phyloP scores from a whole-genome alignment of 2,888 invertebrate species.

The Limnephilus rhombicus region DNA sequence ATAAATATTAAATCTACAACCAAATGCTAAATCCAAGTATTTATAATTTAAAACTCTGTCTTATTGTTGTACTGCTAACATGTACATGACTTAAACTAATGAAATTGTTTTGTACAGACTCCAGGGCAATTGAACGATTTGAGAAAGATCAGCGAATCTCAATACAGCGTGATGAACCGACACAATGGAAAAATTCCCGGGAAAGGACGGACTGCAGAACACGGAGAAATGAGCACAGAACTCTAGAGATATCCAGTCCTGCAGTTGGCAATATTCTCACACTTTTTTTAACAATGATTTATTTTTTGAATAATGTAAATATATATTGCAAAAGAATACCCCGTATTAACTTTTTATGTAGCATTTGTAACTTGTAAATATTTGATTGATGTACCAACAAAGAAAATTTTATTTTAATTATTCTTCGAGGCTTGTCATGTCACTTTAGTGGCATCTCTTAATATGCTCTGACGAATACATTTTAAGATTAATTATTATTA shows the following conservation, averaged over 20 bases:
- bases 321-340: background rate
- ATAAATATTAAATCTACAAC: too few relatives aligned
- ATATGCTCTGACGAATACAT: background rate
- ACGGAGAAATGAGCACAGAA: conserved; percentile 84
- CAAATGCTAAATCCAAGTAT: background rate
- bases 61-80: background rate
- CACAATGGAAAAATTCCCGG: conserved; percentile 69
- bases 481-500: background rate
- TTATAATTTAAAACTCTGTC: background rate
- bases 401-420: background rate
- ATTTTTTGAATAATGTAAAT: background rate
- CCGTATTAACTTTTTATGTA: background rate
- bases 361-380: background rate
- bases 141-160: conserved; percentile 67
- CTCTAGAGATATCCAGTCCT: conserved; percentile 71
- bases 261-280: background rate
- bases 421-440: background rate
- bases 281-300: background rate
- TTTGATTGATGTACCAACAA: background rate
- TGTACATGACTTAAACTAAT: background rate
- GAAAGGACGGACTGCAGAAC: conserved; percentile 66
- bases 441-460: background rate
- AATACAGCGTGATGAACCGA: conserved; percentile 68
- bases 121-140: conserved; percentile 75
- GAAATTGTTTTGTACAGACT: conserved; percentile 70